These are phyloP conservation scores for Protaetia brevitarsis DNA, from an alignment of 1,140 invertebrate species.

Conservation along the genomic window DNA sequence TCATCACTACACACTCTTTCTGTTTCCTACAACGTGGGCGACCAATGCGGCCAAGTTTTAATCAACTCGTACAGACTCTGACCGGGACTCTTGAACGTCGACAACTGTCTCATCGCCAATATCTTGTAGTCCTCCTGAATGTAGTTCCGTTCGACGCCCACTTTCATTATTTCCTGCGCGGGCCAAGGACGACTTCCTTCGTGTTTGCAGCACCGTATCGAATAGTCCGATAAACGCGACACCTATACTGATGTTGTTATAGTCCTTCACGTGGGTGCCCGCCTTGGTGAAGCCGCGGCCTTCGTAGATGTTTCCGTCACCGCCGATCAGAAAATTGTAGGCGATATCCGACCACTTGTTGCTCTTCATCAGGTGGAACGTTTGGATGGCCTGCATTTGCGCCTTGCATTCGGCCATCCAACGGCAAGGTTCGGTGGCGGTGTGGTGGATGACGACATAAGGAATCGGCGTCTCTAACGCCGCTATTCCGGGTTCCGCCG, in stretches of 20 bases:
- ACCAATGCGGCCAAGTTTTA: slow-evolving; percentile 16
- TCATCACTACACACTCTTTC: no score
- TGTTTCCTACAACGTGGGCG: no score
- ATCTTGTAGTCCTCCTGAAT: background rate
- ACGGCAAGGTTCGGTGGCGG: slow-evolving; percentile 50
- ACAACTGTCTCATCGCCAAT: background rate
- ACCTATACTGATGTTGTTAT: slow-evolving; percentile 63
- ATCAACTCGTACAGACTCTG: background rate
- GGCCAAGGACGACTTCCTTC: background rate
- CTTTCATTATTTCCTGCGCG: background rate
- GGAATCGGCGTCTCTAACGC: slow-evolving; percentile 32
- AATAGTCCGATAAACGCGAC: slow-evolving; percentile 69
- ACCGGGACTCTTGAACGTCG: background rate
- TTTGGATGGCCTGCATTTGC: slow-evolving; percentile 58
- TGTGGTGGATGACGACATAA: slow-evolving; percentile 47
- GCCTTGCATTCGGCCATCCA: slow-evolving; percentile 46
- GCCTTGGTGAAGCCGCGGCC: slow-evolving; percentile 59
- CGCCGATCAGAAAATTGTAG: slow-evolving; percentile 75
- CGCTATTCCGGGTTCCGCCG: no score
- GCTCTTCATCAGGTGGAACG: slow-evolving; percentile 70
- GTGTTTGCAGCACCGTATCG: slow-evolving; percentile 41
- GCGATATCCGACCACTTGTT: slow-evolving; percentile 61
- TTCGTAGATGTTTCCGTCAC: slow-evolving; percentile 66
- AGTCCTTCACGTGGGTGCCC: slow-evolving; percentile 57
- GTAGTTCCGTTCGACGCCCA: background rate